phyloP scores from a whole-genome alignment of 2,113 vertebrate species.

The Hippocampus comes region DNA sequence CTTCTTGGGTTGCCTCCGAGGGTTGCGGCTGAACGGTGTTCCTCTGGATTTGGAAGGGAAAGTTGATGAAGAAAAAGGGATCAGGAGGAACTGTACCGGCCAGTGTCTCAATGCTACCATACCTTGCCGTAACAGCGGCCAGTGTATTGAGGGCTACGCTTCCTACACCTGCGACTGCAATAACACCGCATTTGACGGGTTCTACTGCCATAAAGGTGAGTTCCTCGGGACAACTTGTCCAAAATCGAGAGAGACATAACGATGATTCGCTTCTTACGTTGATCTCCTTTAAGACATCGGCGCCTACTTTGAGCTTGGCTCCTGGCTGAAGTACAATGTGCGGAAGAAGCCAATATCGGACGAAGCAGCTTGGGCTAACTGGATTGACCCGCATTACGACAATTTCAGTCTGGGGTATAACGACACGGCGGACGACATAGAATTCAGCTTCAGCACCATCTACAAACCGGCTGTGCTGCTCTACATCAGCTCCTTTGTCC shows the following conservation, averaged over 20 bases:
- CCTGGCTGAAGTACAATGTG: constrained; percentile 89
- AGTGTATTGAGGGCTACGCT: constrained; percentile 90
- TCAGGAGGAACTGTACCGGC: constrained; percentile 89
- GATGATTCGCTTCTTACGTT: not conserved
- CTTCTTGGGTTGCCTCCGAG: constrained; percentile 90
- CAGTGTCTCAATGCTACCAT: constrained; percentile 83
- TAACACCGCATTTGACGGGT: constrained; percentile 88
- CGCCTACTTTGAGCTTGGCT: constrained; percentile 86
- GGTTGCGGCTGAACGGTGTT: constrained; percentile 87
- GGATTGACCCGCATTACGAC: constrained; percentile 81
- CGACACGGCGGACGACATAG: constrained; percentile 90
- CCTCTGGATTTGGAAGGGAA: constrained; percentile 90
- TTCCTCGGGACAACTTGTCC: not conserved
- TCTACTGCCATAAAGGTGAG: constrained; percentile 91
- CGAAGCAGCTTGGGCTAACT: constrained; percentile 84
- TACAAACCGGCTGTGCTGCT: constrained; percentile 84
- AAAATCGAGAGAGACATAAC: not conserved
- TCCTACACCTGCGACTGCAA: constrained; percentile 93
- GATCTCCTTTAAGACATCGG: constrained; percentile 80
- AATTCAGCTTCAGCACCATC: constrained; percentile 93
- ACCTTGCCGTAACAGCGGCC: constrained; percentile 88
- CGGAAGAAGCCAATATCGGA: constrained; percentile 80
- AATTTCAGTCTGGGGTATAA: constrained; percentile 88
- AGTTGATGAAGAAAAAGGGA: constrained; percentile 84
- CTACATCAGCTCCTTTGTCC: constrained; percentile 91